Percentiles rank a stretch among this genome's conserved stretches.
phyloP scores from a whole-genome alignment of 2,888 invertebrate genomes.

The Marronus borbonicus region DNA sequence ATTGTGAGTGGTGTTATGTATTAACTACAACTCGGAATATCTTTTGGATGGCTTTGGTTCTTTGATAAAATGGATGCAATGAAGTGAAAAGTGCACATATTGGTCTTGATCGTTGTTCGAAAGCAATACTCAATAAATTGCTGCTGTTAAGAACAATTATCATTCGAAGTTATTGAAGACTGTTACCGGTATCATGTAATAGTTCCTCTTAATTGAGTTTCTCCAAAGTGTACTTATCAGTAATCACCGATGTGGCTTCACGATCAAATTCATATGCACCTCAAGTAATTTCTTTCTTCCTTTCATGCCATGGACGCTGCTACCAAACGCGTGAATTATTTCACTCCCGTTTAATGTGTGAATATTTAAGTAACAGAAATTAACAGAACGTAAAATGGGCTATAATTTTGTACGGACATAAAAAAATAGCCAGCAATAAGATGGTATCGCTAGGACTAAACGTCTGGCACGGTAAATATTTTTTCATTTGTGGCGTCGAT shows the following conservation, averaged over 20 bases:
- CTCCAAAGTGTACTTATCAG: constrained; percentile 33
- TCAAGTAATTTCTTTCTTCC: not conserved
- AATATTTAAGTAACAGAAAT: constrained; percentile 46
- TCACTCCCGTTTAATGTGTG: constrained; percentile 42
- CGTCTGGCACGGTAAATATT: constrained; percentile 40
- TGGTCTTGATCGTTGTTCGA: too few relatives aligned
- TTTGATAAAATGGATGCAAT: too few relatives aligned
- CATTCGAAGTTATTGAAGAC: constrained; percentile 22
- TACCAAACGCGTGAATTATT: constrained; percentile 26
- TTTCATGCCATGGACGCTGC: not conserved
- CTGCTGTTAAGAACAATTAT: constrained; percentile 16
- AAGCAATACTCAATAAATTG: constrained; percentile 10
- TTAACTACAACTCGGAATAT: too few relatives aligned
- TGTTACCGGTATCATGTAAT: constrained; percentile 27
- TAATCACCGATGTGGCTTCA: constrained; percentile 7
- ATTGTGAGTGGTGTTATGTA: too few relatives aligned
- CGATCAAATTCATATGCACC: constrained; percentile 16
- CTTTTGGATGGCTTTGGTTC: too few relatives aligned
- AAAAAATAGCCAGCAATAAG: constrained; percentile 36
- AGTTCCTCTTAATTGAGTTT: constrained; percentile 31
- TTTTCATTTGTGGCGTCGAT: constrained; percentile 45
- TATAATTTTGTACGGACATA: constrained; percentile 28
- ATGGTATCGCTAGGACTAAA: constrained; percentile 44
- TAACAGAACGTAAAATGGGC: constrained; percentile 37
- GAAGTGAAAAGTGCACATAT: too few relatives aligned